phyloP scores from a whole-genome alignment of 2,797 vertebrate genomes.

The Phataginus tricuspis region DNA sequence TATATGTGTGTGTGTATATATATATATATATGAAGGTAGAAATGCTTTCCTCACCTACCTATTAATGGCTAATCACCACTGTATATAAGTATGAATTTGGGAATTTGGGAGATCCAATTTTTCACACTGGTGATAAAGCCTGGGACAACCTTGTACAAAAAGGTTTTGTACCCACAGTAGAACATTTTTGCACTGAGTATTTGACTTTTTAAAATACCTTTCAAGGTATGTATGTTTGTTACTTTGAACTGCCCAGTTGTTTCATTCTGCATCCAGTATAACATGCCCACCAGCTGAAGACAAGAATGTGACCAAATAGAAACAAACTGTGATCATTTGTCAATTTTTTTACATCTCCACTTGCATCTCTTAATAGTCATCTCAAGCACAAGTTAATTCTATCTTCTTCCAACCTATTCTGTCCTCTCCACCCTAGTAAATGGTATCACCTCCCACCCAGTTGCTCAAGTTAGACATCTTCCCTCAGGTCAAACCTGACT shows the following conservation, averaged over 20 bases:
- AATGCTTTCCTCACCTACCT: neutral
- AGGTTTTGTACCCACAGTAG: neutral
- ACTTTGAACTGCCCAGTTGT: neutral
- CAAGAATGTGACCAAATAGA: neutral
- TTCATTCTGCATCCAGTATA: neutral
- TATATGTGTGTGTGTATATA: neutral
- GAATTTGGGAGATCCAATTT: neutral
- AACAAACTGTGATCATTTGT: neutral
- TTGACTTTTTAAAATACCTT: neutral
- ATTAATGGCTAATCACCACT: constrained; percentile 23
- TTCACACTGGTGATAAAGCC: neutral
- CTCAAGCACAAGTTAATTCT: neutral
- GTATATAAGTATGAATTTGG: neutral
- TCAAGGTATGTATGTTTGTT: neutral
- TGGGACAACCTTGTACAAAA: neutral
- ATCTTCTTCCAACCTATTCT: neutral
- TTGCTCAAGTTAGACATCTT: neutral
- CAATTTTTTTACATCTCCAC: neutral
- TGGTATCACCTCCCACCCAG: neutral
- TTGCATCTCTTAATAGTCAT: neutral
- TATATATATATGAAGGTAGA: neutral
- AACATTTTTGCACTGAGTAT: neutral
- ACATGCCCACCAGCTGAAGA: neutral
- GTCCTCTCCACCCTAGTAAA: neutral
- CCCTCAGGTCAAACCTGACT: neutral